Evolutionary conservation across 1,140 invertebrate species (phyloP).

Genomic region (Drosophila busckii): DNA sequence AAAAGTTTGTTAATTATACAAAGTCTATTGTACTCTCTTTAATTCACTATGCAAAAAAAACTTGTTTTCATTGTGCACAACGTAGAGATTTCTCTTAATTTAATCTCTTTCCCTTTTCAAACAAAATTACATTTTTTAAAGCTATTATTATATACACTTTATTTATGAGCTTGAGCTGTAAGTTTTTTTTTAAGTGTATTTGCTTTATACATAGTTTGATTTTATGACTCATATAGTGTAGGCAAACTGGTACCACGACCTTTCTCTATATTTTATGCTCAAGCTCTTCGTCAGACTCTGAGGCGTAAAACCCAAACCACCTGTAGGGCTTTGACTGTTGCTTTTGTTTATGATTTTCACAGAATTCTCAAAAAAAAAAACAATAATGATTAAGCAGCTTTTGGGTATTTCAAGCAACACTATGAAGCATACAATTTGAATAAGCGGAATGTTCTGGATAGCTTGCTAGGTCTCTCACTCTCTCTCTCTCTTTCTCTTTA

Average conservation of each 20-base stretch:
- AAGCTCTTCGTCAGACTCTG: slow-evolving; percentile 6
- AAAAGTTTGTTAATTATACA: no score
- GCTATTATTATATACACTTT: no score
- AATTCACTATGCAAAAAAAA: no score
- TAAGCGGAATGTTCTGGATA: not conserved
- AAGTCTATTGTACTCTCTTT: no score
- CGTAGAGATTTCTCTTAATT: no score
- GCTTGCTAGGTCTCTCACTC: not conserved
- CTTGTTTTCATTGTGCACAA: no score
- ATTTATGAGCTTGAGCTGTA: no score
- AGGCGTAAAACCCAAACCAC: slow-evolving; percentile 8
- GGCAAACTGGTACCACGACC: slow-evolving; percentile 19
- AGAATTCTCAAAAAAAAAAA: not conserved
- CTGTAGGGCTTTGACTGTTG: not conserved
- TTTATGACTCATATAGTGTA: slow-evolving; percentile 1
- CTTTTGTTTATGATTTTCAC: slow-evolving; percentile 17
- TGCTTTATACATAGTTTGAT: not conserved
- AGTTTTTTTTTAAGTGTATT: no score
- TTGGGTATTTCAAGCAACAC: not conserved
- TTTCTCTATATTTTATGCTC: slow-evolving; percentile 18
- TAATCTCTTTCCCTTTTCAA: no score
- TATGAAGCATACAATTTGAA: slow-evolving; percentile 11
- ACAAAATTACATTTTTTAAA: no score
- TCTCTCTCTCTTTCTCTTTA: slow-evolving; percentile 2
- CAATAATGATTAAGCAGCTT: slow-evolving; percentile 1